These are phyloP conservation scores for Bombycilla garrulus DNA, from an alignment of 2,113 vertebrate species.

Conservation along the genomic window DNA sequence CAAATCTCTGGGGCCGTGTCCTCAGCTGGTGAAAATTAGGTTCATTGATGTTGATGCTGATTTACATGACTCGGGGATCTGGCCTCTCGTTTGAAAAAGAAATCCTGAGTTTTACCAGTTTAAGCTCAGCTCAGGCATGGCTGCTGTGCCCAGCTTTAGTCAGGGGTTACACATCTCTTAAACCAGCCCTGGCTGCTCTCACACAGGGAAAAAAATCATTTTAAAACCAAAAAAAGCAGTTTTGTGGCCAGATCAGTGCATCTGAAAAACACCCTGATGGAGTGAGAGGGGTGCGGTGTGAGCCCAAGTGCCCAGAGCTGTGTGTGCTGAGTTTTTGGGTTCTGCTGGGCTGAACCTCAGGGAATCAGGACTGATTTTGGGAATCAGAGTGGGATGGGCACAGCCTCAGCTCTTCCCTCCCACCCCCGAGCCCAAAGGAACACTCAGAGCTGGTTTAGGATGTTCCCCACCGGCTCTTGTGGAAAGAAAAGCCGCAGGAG, in stretches of 20 bases:
- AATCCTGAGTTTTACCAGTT: background rate
- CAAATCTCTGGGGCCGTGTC: background rate
- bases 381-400: background rate
- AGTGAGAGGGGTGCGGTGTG: accelerated
- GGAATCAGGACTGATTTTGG: accelerated
- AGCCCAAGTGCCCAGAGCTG: accelerated
- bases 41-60: background rate
- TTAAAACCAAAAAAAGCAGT: background rate
- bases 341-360: background rate
- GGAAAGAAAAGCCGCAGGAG: accelerated
- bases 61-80: background rate
- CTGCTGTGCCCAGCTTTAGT: accelerated
- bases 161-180: accelerated
- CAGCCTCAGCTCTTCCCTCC: background rate
- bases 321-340: background rate
- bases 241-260: accelerated
- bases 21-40: constrained; percentile 35
- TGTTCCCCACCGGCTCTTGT: accelerated
- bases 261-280: background rate
- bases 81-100: background rate
- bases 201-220: accelerated
- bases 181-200: accelerated
- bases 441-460: accelerated
- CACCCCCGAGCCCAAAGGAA: background rate
- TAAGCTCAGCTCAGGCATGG: accelerated